phyloP scores from a whole-genome alignment of 2,797 vertebrate genomes.

The Macropus fuliginosus region DNA sequence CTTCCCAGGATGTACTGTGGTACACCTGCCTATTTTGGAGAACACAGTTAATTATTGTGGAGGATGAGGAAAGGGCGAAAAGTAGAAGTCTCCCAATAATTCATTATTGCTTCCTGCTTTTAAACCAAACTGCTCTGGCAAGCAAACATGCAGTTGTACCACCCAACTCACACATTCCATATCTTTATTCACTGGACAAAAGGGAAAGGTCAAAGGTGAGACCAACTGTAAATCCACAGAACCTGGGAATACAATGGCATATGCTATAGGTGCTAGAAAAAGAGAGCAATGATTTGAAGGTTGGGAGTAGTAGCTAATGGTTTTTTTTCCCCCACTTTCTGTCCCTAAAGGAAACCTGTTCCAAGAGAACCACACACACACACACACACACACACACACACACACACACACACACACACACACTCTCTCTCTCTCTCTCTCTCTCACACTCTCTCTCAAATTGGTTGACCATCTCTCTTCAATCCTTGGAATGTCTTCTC shows the following conservation, averaged over 20 bases:
- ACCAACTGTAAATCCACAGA: slow-evolving; percentile 36
- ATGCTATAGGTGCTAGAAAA: slow-evolving; percentile 28
- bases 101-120: slow-evolving; percentile 16
- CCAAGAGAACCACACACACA: background rate
- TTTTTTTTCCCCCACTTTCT: background rate
- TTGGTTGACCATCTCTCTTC: background rate
- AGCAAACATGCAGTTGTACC: slow-evolving; percentile 33
- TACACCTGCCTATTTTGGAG: background rate
- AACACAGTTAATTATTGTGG: background rate
- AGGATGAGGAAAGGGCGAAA: background rate
- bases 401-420: no score
- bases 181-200: slow-evolving; percentile 31
- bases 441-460: no score
- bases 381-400: no score
- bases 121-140: slow-evolving; percentile 52
- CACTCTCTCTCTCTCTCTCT: no score
- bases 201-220: background rate
- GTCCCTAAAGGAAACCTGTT: slow-evolving; percentile 8
- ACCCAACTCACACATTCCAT: slow-evolving; percentile 28
- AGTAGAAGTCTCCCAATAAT: background rate
- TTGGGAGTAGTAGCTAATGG: background rate
- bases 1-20: background rate
- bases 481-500: background rate
- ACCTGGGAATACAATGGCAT: slow-evolving; percentile 5
- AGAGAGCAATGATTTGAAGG: slow-evolving; percentile 30